A percentile compares a stretch with the other conserved stretches of the same genome.
phyloP scores from a whole-genome alignment of 1,140 invertebrate species.

The Microplitis mediator region DNA sequence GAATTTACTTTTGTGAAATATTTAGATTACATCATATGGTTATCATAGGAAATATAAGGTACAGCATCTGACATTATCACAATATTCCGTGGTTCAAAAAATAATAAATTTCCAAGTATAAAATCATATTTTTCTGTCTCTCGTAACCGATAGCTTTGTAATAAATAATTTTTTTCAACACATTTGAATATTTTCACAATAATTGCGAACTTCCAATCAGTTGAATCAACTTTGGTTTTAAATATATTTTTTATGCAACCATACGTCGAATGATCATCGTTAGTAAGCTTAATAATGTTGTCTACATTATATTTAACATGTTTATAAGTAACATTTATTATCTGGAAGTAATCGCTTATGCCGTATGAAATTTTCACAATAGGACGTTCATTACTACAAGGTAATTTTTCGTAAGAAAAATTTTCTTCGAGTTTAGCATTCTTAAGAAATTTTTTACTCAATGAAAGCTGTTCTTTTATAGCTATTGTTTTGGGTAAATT shows the following conservation, averaged over 20 bases:
- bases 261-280: not conserved
- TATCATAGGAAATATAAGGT: not conserved
- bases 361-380: not conserved
- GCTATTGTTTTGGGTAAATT: not conserved
- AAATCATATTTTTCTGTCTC: not conserved
- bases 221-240: not conserved
- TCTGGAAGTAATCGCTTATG: not conserved
- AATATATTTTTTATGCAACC: slow-evolving; percentile 2
- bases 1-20: not conserved
- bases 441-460: not conserved
- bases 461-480: slow-evolving; percentile 2
- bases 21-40: not conserved
- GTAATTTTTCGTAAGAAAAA: not conserved
- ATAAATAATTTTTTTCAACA: not conserved
- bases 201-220: not conserved
- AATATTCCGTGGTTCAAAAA: not conserved
- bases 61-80: not conserved
- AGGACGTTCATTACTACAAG: not conserved
- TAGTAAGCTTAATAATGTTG: not conserved
- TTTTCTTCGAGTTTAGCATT: not conserved
- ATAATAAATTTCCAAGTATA: not conserved
- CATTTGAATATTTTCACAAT: not conserved
- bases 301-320: not conserved
- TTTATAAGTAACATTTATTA: not conserved
- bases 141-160: not conserved